Evolutionary conservation across 2,888 invertebrate genomes (phyloP).

Genomic region (Cryptophagus acutangulus): DNA sequence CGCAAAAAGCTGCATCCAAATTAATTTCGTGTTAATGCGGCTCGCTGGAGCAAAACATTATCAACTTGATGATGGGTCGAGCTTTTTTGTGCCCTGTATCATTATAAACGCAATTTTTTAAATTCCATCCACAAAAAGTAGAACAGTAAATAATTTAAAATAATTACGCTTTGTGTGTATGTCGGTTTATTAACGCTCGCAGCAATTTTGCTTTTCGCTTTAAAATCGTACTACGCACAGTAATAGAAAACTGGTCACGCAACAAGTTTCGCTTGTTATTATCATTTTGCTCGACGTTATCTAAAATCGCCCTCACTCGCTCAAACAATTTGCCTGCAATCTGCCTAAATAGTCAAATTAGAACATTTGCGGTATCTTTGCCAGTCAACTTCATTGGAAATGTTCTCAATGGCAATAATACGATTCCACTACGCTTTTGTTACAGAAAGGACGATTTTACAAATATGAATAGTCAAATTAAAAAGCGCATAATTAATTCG

Average conservation of each 20-base stretch:
- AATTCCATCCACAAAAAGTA: slow-evolving; percentile 19
- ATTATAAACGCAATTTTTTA: slow-evolving; percentile 20
- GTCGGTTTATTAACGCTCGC: slow-evolving; percentile 15
- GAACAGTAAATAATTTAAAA: slow-evolving; percentile 22
- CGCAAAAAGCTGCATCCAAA: slow-evolving; percentile 6
- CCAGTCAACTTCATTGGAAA: not conserved
- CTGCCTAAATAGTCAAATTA: slow-evolving; percentile 18
- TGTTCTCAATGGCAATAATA: too few relatives aligned
- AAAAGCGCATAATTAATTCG: too few relatives aligned
- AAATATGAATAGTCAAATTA: too few relatives aligned
- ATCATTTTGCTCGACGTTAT: slow-evolving; percentile 28
- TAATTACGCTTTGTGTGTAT: slow-evolving; percentile 14
- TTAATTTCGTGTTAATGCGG: slow-evolving; percentile 5
- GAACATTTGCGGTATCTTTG: slow-evolving; percentile 5
- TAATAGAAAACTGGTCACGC: slow-evolving; percentile 24
- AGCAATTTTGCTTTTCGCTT: slow-evolving; percentile 6
- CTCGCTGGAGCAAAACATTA: slow-evolving; percentile 13
- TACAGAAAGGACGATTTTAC: too few relatives aligned
- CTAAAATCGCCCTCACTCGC: slow-evolving; percentile 26
- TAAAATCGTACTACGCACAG: slow-evolving; percentile 4
- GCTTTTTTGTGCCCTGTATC: slow-evolving; percentile 15
- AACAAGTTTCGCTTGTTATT: slow-evolving; percentile 26
- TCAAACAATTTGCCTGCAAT: slow-evolving; percentile 29
- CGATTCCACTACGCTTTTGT: too few relatives aligned
- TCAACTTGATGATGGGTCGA: slow-evolving; percentile 8